These are phyloP conservation scores for Grammomys dolichurus DNA, from an alignment of 2,113 vertebrate genomes.

Conservation along the genomic window DNA sequence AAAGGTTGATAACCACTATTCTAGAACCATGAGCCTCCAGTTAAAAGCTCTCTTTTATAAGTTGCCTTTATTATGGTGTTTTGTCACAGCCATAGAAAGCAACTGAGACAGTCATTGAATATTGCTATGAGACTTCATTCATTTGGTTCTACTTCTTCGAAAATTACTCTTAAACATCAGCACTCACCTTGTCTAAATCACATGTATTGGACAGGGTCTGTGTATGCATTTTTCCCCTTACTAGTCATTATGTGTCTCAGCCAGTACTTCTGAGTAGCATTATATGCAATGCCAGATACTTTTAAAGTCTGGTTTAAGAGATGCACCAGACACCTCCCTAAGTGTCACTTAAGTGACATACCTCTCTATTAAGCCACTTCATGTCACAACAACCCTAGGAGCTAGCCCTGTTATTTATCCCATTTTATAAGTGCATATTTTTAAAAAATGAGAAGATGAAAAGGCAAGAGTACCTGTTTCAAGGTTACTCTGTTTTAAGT, in stretches of 20 bases:
- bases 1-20: not conserved
- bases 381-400: not conserved
- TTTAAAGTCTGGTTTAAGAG: not conserved
- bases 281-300: not conserved
- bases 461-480: not conserved
- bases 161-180: not conserved
- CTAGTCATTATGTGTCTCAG: not conserved
- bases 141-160: constrained; percentile 29
- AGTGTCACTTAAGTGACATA: too few species aligned
- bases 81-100: not conserved
- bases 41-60: not conserved
- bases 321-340: not conserved
- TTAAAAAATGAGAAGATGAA: not conserved
- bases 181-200: not conserved
- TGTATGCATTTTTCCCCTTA: not conserved
- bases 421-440: not conserved
- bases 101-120: not conserved
- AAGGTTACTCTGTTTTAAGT: not conserved
- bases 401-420: not conserved
- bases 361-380: not conserved
- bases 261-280: not conserved
- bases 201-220: not conserved
- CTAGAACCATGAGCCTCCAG: not conserved
- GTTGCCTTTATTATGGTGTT: not conserved
- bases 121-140: not conserved